Evolutionary conservation across 2,797 vertebrate species (phyloP), one percentile per base, ranked within the genome.

Genomic region (Toxotes lorentzi): DNA sequence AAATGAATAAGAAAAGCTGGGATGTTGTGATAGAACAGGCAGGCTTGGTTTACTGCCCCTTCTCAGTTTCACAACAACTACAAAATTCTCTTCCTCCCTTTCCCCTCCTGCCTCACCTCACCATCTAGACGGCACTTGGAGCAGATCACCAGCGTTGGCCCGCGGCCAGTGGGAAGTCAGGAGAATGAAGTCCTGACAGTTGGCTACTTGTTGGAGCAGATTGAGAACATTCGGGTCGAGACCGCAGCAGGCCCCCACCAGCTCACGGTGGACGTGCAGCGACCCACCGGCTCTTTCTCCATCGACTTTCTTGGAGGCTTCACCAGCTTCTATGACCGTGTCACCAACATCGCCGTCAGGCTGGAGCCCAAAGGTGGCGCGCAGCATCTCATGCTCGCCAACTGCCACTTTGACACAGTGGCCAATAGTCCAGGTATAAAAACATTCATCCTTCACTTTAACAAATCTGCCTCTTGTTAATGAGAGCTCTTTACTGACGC

Each of bases 381-480:
- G 0, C 88, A 97, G 86, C 97, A 99, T 85, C 94, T 98, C 27
- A 95, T 99, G 79, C 93, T 99, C 51, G 97, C 97, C 50, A 99
- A 99, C 85, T 99, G 98, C 87, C 98, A 99, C 93, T 99, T 99
- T 91, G 98, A 99, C 93, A 97, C 97, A 0, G 97, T 99, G 89
- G 96, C 97, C 56, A 97, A 97, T 92, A 97, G 96, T 76, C 96
- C 97, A 76, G 98, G 98, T 99, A 83, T 0, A 21, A 45, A 51
- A 30, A 24, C 10, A 7, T 34, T 38, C 16, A 19, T 48, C 35
- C 9, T 16, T 4, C 2, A n/a, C 17, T 34, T 60, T 21, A 40
- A 30, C 1, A 38, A 21, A 30, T 43, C 35, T 32, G 2, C 51
- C 13, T 4, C 0, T 16, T 60, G 5, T 9, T 23, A 30, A 10